A percentile compares a stretch with the other conserved stretches of the same genome.
Conservation (phyloP, 1,140 invertebrate species). For the Pseudachorutes palmiensis region DNA sequence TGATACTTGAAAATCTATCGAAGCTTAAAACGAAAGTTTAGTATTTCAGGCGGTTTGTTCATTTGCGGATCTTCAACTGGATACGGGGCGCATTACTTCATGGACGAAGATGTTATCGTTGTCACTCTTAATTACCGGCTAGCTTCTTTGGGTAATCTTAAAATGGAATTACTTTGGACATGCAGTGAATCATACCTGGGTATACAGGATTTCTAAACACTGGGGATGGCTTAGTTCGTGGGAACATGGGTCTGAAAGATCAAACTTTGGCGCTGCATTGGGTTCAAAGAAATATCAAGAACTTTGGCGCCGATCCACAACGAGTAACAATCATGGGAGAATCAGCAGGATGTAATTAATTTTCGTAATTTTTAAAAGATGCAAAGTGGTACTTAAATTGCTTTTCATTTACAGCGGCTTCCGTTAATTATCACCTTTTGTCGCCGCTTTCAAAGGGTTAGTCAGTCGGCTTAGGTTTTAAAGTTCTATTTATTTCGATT, state of each 20-base stretch:
- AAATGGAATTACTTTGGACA: neutral
- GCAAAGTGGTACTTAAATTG: constrained; percentile 30
- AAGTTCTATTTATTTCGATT: neutral
- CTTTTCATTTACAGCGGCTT: constrained; percentile 41
- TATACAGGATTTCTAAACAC: constrained; percentile 41
- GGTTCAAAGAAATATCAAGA: constrained; percentile 47
- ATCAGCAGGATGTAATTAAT: neutral
- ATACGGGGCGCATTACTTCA: constrained; percentile 10
- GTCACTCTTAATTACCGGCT: constrained; percentile 13
- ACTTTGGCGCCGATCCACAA: constrained; percentile 20
- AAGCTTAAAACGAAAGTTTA: neutral
- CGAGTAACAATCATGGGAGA: neutral
- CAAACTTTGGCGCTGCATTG: constrained; percentile 44
- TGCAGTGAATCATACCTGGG: neutral
- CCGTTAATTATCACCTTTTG: neutral
- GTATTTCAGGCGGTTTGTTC: neutral
- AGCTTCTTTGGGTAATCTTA: constrained; percentile 4
- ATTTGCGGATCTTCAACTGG: neutral
- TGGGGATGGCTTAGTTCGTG: constrained; percentile 40
- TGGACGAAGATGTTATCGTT: constrained; percentile 30
- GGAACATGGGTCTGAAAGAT: constrained; percentile 28
- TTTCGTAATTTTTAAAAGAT: neutral
- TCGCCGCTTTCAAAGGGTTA: neutral
- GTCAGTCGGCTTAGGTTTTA: neutral
- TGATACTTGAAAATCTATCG: neutral